phyloP scores from a whole-genome alignment of 2,113 vertebrate species.

The Marcusenius ussheri region DNA sequence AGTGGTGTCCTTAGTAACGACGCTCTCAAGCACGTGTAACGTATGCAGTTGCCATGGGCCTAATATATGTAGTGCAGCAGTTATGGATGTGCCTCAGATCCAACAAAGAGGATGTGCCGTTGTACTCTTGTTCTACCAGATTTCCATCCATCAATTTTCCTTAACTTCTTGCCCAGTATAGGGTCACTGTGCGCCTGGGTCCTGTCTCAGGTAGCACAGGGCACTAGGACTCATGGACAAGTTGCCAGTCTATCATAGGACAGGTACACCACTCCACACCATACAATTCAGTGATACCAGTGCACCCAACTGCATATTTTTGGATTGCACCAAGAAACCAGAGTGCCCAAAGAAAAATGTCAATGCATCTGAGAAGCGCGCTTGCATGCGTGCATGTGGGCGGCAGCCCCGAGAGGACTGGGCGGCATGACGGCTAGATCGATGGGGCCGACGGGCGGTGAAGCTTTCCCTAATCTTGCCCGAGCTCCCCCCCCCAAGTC shows the following conservation, averaged over 20 bases:
- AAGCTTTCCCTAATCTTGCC: constrained; percentile 24
- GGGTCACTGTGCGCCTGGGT: background rate
- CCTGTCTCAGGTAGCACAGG: background rate
- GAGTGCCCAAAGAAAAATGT: background rate
- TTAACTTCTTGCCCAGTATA: background rate
- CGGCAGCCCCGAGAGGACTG: background rate
- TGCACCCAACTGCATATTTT: background rate
- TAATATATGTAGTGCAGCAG: background rate
- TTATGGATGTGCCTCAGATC: background rate
- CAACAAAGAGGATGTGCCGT: background rate
- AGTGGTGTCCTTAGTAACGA: background rate
- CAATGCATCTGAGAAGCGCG: background rate
- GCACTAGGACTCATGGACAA: background rate
- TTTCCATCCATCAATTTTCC: background rate
- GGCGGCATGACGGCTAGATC: constrained; percentile 10
- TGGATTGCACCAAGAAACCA: background rate
- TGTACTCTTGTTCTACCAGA: background rate
- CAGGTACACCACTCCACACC: background rate
- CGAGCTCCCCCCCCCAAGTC: constrained; percentile 6
- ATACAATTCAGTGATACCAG: background rate
- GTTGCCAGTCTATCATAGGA: background rate
- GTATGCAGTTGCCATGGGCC: background rate
- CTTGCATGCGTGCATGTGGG: background rate
- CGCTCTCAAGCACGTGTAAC: background rate
- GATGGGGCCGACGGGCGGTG: constrained; percentile 12